These are phyloP conservation scores for Pelodytes ibericus DNA, from an alignment of 2,797 vertebrate species.

Conservation along the genomic window DNA sequence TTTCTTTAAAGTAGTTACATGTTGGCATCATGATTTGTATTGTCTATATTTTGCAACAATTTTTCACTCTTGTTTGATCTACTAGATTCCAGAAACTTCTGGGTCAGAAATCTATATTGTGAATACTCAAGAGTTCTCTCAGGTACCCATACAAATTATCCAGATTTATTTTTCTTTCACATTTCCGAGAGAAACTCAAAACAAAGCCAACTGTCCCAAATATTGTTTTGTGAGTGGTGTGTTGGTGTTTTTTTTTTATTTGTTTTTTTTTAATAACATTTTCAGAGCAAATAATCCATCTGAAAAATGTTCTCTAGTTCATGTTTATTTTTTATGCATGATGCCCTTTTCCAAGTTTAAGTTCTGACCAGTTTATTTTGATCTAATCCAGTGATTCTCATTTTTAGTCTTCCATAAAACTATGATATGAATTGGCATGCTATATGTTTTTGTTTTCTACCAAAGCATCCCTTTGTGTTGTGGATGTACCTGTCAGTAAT, in stretches of 20 bases:
- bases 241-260: slow-evolving; percentile 17
- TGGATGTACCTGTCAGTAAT: slow-evolving; percentile 25
- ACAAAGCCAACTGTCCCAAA: background rate
- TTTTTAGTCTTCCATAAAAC: background rate
- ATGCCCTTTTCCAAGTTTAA: background rate
- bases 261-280: too few species aligned
- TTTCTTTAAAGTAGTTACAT: background rate
- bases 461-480: background rate
- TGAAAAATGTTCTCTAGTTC: too few species aligned
- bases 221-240: background rate
- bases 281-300: background rate
- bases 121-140: slow-evolving; percentile 51
- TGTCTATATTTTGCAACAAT: slow-evolving; percentile 13
- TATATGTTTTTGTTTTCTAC: background rate
- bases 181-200: slow-evolving; percentile 31
- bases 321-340: slow-evolving; percentile 27
- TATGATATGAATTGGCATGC: background rate
- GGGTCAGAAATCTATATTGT: slow-evolving; percentile 54
- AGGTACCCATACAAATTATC: slow-evolving; percentile 48
- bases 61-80: slow-evolving; percentile 44
- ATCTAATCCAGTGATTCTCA: background rate
- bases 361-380: background rate
- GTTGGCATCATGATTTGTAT: background rate
- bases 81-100: slow-evolving; percentile 54
- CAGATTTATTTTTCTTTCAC: slow-evolving; percentile 2